Evolutionary conservation across 2,797 vertebrate species (phyloP).

Genomic region (Ctenosaura bakeri): DNA sequence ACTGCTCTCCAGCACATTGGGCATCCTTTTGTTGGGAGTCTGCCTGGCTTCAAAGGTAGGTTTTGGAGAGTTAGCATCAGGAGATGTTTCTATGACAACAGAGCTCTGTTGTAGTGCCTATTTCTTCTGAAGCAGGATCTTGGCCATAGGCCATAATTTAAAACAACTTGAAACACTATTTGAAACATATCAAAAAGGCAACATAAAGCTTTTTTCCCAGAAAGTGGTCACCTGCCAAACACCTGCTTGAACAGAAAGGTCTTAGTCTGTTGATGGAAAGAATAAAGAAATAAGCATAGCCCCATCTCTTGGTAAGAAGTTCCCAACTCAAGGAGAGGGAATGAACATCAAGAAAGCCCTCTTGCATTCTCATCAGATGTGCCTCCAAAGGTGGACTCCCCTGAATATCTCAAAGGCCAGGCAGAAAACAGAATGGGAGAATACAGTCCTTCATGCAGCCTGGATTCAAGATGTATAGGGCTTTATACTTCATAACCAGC

Average conservation of each 20-base stretch:
- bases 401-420: neutral
- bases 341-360: neutral
- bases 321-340: neutral
- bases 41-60: too few species aligned
- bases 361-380: neutral
- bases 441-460: too few species aligned
- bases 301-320: neutral
- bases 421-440: neutral
- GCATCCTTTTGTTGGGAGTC: too few species aligned
- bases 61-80: too few species aligned
- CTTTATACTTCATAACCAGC: neutral
- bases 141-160: too few species aligned
- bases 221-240: neutral
- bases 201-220: neutral
- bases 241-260: neutral
- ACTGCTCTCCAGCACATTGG: too few species aligned
- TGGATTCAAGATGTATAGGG: neutral
- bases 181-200: neutral
- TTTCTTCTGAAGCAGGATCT: too few species aligned
- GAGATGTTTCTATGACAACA: too few species aligned
- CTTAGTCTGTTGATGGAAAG: neutral
- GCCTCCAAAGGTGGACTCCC: neutral
- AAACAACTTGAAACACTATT: neutral
- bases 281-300: neutral
- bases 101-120: too few species aligned